Evolutionary conservation across 2,797 vertebrate genomes (phyloP).

Genomic region (Macropus fuliginosus): DNA sequence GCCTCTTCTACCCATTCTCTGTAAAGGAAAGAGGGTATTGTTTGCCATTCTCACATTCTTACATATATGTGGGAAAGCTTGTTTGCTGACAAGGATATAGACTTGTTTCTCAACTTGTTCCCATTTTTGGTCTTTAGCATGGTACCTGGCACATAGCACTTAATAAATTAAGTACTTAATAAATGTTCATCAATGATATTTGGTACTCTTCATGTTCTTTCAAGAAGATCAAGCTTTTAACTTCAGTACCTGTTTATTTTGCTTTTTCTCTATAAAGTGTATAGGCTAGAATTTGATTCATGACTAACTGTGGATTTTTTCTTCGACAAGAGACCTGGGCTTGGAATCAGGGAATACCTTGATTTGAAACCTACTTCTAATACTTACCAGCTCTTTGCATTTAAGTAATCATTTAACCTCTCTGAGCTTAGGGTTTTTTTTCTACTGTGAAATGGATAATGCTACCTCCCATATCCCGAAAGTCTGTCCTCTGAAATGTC

Average conservation of each 20-base stretch:
- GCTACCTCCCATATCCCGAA: background rate
- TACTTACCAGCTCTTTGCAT: background rate
- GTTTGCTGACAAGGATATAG: too few relatives aligned
- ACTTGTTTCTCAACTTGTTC: background rate
- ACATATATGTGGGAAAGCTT: background rate
- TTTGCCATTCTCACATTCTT: background rate
- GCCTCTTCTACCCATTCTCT: background rate
- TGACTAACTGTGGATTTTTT: background rate
- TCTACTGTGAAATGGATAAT: background rate
- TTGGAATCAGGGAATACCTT: background rate
- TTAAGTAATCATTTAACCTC: background rate
- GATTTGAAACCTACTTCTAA: background rate
- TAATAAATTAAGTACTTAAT: background rate
- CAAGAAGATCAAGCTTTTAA: background rate
- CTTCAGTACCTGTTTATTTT: background rate
- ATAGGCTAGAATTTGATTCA: background rate
- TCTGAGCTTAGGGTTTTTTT: background rate
- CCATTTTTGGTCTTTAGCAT: background rate
- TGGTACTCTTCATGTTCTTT: background rate
- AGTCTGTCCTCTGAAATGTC: background rate
- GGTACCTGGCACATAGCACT: background rate
- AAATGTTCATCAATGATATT: background rate
- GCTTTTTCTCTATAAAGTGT: background rate
- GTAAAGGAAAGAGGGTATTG: background rate
- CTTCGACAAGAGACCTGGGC: background rate